These are phyloP conservation scores for Onychomys arenicola DNA, from an alignment of 2,797 vertebrate species.

Conservation along the genomic window DNA sequence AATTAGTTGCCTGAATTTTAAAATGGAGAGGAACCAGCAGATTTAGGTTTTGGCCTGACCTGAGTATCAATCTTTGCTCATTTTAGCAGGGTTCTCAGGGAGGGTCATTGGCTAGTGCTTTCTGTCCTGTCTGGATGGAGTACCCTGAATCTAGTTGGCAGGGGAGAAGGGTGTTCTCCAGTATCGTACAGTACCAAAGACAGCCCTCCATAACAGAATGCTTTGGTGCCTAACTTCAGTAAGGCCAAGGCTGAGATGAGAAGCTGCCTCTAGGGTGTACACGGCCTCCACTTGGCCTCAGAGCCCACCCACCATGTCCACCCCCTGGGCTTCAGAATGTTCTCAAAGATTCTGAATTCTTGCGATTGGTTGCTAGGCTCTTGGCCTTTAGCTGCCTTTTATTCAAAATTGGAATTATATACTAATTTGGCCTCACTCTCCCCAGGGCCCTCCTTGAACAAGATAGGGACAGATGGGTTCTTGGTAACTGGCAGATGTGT, in stretches of 20 bases:
- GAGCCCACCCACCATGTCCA: not conserved
- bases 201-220: rapidly evolving
- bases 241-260: not conserved
- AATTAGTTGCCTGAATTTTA: not conserved
- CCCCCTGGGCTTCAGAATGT: not conserved
- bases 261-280: not conserved
- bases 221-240: too few relatives aligned
- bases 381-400: not conserved
- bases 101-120: not conserved
- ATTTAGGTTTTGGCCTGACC: rapidly evolving
- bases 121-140: not conserved
- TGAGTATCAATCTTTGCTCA: rapidly evolving
- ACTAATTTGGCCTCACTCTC: not conserved
- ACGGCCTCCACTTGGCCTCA: not conserved
- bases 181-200: not conserved
- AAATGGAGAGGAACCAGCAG: not conserved
- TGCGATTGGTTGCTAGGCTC: not conserved
- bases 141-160: not conserved
- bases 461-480: not conserved
- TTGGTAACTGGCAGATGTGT: not conserved
- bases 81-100: not conserved
- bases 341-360: not conserved
- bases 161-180: not conserved
- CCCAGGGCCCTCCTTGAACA: not conserved
- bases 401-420: not conserved